Conservation (phyloP, 1,140 invertebrate species). For the Conus betulinus region DNA sequence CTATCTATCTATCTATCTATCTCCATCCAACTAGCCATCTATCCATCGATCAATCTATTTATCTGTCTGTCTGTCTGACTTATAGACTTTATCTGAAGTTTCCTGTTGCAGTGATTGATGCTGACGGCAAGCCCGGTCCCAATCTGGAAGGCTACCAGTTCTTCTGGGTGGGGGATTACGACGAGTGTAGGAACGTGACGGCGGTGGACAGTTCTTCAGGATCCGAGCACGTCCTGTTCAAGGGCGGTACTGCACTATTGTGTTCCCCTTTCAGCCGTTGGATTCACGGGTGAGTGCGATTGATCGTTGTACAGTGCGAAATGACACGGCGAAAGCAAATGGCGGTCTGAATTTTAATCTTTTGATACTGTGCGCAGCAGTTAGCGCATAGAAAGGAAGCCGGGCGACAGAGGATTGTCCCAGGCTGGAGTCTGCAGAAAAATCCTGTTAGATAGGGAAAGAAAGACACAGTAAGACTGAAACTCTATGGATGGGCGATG, state of each 20-base stretch:
- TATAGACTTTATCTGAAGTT: not conserved
- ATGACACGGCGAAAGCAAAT: too few relatives aligned
- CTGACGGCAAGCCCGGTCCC: constrained; percentile 28
- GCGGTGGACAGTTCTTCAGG: not conserved
- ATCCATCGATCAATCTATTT: too few relatives aligned
- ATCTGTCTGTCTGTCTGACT: not conserved
- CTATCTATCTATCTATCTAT: too few relatives aligned
- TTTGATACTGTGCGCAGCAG: too few relatives aligned
- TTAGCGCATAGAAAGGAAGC: too few relatives aligned
- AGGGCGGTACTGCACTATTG: constrained; percentile 12
- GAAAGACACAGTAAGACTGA: too few relatives aligned
- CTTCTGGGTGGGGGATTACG: constrained; percentile 37
- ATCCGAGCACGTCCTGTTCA: not conserved
- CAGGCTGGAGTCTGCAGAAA: too few relatives aligned
- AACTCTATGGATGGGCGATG: too few relatives aligned
- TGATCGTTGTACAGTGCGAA: not conserved
- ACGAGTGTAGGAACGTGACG: constrained; percentile 27
- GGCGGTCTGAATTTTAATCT: too few relatives aligned
- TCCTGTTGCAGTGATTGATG: constrained; percentile 41
- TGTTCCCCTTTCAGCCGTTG: not conserved
- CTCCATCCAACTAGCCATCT: too few relatives aligned
- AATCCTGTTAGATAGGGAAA: too few relatives aligned
- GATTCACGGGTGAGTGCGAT: constrained; percentile 5
- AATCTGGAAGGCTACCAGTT: not conserved
- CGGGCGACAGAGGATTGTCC: too few relatives aligned